Conservation (phyloP, 2,797 vertebrate species). For the Parauchenoglanis ngamensis region DNA sequence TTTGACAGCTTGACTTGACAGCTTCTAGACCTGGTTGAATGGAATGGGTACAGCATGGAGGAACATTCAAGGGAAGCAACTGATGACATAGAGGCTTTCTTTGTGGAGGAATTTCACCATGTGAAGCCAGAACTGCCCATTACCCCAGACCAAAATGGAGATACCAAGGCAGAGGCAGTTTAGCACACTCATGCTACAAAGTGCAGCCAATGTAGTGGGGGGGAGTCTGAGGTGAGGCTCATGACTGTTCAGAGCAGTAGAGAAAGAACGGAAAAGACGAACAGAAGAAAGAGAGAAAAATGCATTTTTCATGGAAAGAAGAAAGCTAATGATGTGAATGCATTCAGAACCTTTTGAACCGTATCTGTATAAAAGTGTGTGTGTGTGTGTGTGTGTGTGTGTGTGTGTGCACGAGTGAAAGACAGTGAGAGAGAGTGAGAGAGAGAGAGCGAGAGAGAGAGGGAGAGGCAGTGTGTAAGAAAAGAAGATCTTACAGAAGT, state of each 20-base stretch:
- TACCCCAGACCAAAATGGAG: neutral
- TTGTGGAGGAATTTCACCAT: neutral
- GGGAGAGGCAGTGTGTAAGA: neutral
- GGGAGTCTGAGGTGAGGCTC: neutral
- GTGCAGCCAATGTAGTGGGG: neutral
- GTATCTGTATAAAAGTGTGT: neutral
- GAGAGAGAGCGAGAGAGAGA: neutral
- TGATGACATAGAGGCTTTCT: neutral
- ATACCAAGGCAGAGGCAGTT: neutral
- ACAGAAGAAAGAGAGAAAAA: neutral
- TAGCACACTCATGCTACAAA: neutral
- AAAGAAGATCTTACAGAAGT: neutral
- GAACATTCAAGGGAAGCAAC: neutral
- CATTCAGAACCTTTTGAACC: neutral
- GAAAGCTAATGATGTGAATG: neutral
- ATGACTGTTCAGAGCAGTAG: neutral
- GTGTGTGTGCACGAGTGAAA: neutral
- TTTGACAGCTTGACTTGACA: neutral
- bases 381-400: neutral
- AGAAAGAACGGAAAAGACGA: neutral
- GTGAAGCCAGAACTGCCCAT: neutral
- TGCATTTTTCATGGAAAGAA: slow-evolving; percentile 10
- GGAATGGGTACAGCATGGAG: neutral
- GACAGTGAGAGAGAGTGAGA: neutral
- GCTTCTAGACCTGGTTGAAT: neutral